Evolutionary conservation across 2,797 vertebrate species (phyloP).

Genomic region (Echeneis naucrates): DNA sequence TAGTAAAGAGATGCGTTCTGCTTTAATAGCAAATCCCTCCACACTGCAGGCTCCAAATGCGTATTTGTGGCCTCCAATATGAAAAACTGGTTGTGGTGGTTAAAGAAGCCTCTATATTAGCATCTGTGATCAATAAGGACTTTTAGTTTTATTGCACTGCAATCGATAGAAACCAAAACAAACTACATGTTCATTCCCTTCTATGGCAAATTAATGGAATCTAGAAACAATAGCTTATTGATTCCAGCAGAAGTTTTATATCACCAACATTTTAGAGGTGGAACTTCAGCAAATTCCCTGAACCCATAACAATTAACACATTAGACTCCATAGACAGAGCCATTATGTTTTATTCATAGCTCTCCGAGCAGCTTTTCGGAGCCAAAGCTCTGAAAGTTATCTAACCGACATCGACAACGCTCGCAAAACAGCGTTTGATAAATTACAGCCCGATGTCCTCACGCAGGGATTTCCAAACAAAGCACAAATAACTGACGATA

Average conservation of each 20-base stretch:
- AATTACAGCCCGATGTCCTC: slow-evolving; percentile 18
- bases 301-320: slow-evolving; percentile 25
- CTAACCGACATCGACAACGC: slow-evolving; percentile 10
- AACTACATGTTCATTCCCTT: slow-evolving; percentile 56
- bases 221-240: slow-evolving; percentile 48
- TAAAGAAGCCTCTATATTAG: slow-evolving; percentile 26
- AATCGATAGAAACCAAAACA: slow-evolving; percentile 57
- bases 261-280: slow-evolving; percentile 19
- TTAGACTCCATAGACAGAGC: slow-evolving; percentile 8
- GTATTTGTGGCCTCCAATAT: slow-evolving; percentile 21
- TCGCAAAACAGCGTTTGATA: slow-evolving; percentile 38
- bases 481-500: slow-evolving; percentile 2
- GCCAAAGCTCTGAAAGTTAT: neutral
- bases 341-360: slow-evolving; percentile 14
- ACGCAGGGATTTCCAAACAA: slow-evolving; percentile 20
- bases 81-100: slow-evolving; percentile 28
- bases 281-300: slow-evolving; percentile 10
- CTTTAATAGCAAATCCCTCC: neutral
- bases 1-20: neutral
- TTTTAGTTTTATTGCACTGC: slow-evolving; percentile 51
- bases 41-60: neutral
- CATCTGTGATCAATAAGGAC: slow-evolving; percentile 49
- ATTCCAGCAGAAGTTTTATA: slow-evolving; percentile 37
- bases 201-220: slow-evolving; percentile 43
- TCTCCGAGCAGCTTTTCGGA: neutral